phyloP scores from a whole-genome alignment of 2,888 invertebrate species.

The Dicycla oo region DNA sequence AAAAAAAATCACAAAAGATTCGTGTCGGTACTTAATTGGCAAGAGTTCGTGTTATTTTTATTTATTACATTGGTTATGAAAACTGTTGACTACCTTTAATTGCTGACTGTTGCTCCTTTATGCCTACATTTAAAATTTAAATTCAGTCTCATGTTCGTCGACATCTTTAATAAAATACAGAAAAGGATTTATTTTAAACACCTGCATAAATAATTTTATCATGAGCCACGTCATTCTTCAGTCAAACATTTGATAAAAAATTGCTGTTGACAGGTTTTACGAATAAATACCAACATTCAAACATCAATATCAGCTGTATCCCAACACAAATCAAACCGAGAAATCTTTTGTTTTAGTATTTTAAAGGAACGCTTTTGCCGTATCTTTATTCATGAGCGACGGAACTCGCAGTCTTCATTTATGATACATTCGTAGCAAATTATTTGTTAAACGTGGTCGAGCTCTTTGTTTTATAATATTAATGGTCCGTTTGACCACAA shows the following conservation, averaged over 20 bases:
- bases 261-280: neutral
- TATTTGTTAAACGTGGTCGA: constrained; percentile 24
- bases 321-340: constrained; percentile 5
- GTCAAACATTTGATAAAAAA: neutral
- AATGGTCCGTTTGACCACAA: neutral
- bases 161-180: neutral
- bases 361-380: constrained; percentile 11
- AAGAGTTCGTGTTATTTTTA: no score
- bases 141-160: no score
- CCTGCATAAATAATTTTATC: neutral
- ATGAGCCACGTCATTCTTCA: neutral
- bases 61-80: neutral
- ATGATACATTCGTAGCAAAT: constrained; percentile 28
- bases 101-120: neutral
- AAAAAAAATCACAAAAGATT: no score
- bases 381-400: constrained; percentile 36
- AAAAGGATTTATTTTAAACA: neutral
- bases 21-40: no score
- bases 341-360: constrained; percentile 27
- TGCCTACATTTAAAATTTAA: no score
- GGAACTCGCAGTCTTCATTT: constrained; percentile 11
- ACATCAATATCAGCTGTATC: neutral
- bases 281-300: constrained; percentile 8
- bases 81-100: neutral
- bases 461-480: constrained; percentile 4